Evolutionary conservation across 2,888 invertebrate species (phyloP).

Genomic region (Zhengitettix transpicula): DNA sequence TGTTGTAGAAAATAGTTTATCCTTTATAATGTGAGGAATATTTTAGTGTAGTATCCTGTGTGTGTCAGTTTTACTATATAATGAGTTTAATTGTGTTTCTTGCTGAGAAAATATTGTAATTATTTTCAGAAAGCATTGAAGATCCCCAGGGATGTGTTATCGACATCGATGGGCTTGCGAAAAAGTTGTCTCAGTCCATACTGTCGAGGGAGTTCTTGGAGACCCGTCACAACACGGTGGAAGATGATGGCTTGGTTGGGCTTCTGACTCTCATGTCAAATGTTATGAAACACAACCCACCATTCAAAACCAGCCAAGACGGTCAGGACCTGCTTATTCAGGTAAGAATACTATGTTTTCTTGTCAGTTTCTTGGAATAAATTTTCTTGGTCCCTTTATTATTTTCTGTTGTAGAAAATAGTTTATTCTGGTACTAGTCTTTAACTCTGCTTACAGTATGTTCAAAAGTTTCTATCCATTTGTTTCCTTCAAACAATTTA

Average conservation of each 20-base stretch:
- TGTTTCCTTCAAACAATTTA: too few species aligned
- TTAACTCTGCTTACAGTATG: too few species aligned
- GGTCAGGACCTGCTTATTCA: conserved; percentile 51
- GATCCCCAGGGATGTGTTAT: conserved; percentile 37
- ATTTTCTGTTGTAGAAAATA: too few species aligned
- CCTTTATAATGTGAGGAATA: too few species aligned
- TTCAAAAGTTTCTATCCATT: too few species aligned
- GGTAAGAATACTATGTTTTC: conserved; percentile 23
- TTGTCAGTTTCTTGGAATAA: too few species aligned
- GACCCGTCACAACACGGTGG: conserved; percentile 58
- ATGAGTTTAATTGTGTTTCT: not conserved
- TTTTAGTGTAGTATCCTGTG: too few species aligned
- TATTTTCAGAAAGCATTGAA: conserved; percentile 30
- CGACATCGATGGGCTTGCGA: conserved; percentile 57
- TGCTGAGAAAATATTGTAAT: not conserved
- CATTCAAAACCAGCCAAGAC: conserved; percentile 64
- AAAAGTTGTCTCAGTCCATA: conserved; percentile 57
- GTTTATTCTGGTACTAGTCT: too few species aligned
- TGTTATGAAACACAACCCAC: conserved; percentile 72
- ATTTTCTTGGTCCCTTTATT: too few species aligned
- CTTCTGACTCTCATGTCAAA: conserved; percentile 74
- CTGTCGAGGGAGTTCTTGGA: conserved; percentile 67
- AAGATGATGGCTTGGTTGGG: conserved; percentile 83
- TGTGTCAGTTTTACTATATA: too few species aligned
- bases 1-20: too few species aligned